Percentiles rank a stretch among this genome's conserved stretches.
phyloP scores from a whole-genome alignment of 2,888 invertebrate species.

The Portevinia maculata region DNA sequence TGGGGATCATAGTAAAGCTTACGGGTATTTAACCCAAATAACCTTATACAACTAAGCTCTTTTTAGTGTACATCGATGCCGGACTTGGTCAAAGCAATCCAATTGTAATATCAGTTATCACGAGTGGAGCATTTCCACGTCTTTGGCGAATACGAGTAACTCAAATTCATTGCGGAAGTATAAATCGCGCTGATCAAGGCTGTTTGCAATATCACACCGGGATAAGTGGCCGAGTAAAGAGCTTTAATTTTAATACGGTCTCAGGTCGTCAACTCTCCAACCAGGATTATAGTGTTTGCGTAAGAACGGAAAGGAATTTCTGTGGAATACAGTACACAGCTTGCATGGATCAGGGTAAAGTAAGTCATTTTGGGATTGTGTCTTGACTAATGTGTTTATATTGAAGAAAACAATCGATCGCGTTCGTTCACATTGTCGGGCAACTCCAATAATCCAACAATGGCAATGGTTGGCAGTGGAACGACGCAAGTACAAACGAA shows the following conservation, averaged over 20 bases:
- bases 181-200: constrained; percentile 84
- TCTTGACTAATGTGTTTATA: constrained; percentile 35
- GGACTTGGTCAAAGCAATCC: constrained; percentile 88
- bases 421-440: constrained; percentile 91
- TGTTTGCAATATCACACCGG: constrained; percentile 84
- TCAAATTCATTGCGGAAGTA: constrained; percentile 90
- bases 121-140: constrained; percentile 89
- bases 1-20: constrained; percentile 90
- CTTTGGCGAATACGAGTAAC: constrained; percentile 92
- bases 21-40: too few species aligned
- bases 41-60: not conserved
- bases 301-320: constrained; percentile 92
- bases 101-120: constrained; percentile 91
- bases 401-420: constrained; percentile 87
- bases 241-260: constrained; percentile 92
- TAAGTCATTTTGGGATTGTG: constrained; percentile 1
- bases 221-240: constrained; percentile 90
- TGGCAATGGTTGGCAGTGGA: constrained; percentile 88
- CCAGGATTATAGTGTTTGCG: constrained; percentile 94
- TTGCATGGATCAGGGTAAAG: constrained; percentile 87
- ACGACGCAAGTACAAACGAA: constrained; percentile 86
- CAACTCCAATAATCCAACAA: constrained; percentile 88
- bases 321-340: constrained; percentile 93
- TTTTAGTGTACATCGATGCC: constrained; percentile 92
- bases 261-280: constrained; percentile 92